These are phyloP conservation scores for Dipodomys merriami DNA, from an alignment of 2,113 vertebrate genomes.

Conservation along the genomic window DNA sequence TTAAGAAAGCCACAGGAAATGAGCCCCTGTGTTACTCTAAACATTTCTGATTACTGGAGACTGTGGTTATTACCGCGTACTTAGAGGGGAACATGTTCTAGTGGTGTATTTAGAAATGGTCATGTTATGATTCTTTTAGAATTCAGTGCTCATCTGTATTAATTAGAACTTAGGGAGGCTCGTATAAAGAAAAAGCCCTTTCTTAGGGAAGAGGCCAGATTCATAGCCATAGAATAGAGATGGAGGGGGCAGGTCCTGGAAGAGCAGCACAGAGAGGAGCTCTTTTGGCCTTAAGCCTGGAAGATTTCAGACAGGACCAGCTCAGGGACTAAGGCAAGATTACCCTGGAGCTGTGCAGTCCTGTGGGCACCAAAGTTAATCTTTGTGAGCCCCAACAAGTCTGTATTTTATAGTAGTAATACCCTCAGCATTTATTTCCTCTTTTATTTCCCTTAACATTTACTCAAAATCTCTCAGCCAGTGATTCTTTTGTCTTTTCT, in stretches of 20 bases:
- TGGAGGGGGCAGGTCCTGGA: neutral
- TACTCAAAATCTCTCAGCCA: neutral
- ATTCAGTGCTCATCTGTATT: neutral
- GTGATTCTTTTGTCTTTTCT: neutral
- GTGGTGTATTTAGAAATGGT: neutral
- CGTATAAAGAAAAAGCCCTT: neutral
- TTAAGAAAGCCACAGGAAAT: conserved; percentile 28
- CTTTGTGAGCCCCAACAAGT: neutral
- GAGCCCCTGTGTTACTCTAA: neutral
- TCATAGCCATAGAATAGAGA: neutral
- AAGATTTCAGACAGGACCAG: neutral
- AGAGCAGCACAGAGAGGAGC: neutral
- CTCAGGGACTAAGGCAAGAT: neutral
- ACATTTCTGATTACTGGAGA: neutral
- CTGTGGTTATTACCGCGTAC: neutral
- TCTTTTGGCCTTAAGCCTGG: neutral
- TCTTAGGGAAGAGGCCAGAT: conserved; percentile 9
- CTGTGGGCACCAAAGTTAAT: neutral
- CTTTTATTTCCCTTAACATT: neutral
- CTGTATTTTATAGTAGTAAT: neutral
- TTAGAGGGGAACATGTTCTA: neutral
- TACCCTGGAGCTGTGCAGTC: neutral
- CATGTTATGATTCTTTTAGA: neutral
- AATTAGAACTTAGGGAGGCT: neutral
- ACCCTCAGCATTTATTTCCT: neutral